These are phyloP conservation scores for Caenorhabditis sp. DNA, from an alignment of 2,888 invertebrate genomes.

Conservation along the genomic window DNA sequence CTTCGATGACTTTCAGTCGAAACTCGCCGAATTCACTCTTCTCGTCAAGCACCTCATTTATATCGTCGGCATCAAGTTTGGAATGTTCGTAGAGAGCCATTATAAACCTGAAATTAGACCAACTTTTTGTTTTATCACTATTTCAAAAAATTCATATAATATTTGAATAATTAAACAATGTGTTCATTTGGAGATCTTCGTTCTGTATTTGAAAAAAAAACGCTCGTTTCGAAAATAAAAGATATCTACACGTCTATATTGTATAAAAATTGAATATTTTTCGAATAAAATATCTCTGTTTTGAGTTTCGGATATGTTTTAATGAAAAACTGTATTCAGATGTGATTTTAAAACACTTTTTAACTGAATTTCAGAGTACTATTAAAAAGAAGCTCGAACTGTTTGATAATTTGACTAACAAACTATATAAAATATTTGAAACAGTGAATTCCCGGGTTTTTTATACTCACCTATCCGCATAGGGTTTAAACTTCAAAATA, in stretches of 20 bases:
- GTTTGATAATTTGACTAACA: too few species aligned
- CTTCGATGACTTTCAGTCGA: slow-evolving; percentile 79
- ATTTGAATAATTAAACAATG: not conserved
- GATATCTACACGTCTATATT: too few species aligned
- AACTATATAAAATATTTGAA: too few species aligned
- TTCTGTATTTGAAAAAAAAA: not conserved
- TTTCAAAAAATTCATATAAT: not conserved
- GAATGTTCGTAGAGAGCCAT: slow-evolving; percentile 86
- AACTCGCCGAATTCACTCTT: slow-evolving; percentile 84
- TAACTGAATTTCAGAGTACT: too few species aligned
- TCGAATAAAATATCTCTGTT: too few species aligned
- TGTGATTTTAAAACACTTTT: too few species aligned
- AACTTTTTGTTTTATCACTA: not conserved
- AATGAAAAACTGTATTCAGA: too few species aligned
- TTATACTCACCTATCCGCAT: slow-evolving; percentile 81
- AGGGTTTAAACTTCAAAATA: slow-evolving; percentile 82
- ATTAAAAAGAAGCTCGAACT: too few species aligned
- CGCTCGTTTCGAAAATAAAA: not conserved
- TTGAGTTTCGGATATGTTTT: too few species aligned
- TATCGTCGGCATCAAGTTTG: slow-evolving; percentile 91
- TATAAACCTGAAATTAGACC: slow-evolving; percentile 51
- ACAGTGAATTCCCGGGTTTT: too few species aligned
- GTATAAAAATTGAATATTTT: too few species aligned
- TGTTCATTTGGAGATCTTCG: not conserved
- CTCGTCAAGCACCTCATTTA: slow-evolving; percentile 83